Conservation (phyloP, 2,888 invertebrate genomes). For the Oxystoma pomonae region DNA sequence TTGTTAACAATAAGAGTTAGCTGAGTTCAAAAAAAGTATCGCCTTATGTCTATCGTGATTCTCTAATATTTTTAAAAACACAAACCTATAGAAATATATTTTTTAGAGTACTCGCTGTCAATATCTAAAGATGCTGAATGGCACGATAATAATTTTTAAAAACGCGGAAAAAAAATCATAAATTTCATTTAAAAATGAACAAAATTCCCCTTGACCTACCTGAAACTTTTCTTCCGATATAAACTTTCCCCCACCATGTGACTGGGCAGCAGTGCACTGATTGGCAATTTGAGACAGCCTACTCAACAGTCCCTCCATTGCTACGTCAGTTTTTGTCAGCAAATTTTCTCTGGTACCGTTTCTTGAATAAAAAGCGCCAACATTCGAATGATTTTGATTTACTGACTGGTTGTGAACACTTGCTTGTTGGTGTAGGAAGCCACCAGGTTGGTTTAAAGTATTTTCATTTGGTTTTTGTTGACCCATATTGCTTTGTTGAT, state of each 20-base stretch:
- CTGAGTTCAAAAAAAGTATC: too few relatives aligned
- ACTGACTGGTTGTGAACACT: background rate
- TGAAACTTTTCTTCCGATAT: constrained; percentile 76
- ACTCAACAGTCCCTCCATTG: constrained; percentile 63
- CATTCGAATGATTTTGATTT: constrained; percentile 18
- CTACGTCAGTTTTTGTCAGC: constrained; percentile 64
- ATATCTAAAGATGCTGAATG: too few relatives aligned
- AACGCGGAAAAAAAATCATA: too few relatives aligned
- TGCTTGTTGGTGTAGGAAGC: background rate
- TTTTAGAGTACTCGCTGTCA: too few relatives aligned
- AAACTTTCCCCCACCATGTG: constrained; percentile 69
- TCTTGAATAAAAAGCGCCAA: background rate
- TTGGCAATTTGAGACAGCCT: constrained; percentile 67
- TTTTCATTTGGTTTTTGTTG: background rate
- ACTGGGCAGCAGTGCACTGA: constrained; percentile 67
- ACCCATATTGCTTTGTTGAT: background rate
- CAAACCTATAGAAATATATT: too few relatives aligned
- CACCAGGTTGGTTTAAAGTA: background rate
- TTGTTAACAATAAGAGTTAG: too few relatives aligned
- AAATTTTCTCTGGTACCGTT: constrained; percentile 50
- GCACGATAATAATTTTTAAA: too few relatives aligned
- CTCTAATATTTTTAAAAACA: too few relatives aligned
- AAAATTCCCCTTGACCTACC: constrained; percentile 50
- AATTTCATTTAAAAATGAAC: too few relatives aligned
- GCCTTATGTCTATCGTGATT: too few relatives aligned